A percentile compares a stretch with the other conserved stretches of the same genome.
These are phyloP conservation scores for Halichoeres trimaculatus DNA, from an alignment of 2,113 vertebrate species.

Conservation along the genomic window DNA sequence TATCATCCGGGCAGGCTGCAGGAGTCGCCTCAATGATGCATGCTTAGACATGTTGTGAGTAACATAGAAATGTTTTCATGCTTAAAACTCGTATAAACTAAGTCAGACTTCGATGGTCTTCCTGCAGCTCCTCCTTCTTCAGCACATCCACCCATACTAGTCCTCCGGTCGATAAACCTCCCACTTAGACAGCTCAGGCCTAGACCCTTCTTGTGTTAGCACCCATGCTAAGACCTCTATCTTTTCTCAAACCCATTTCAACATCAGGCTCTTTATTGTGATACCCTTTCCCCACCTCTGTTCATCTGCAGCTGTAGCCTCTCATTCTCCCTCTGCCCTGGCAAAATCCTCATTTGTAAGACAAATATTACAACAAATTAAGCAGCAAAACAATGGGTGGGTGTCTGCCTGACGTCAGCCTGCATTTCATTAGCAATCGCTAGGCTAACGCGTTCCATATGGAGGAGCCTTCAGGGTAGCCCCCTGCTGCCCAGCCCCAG, in stretches of 20 bases:
- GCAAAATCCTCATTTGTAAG: conserved; percentile 81
- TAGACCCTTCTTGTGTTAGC: conserved; percentile 59
- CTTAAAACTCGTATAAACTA: conserved; percentile 69
- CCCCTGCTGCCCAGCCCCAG: conserved; percentile 78
- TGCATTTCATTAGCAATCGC: conserved; percentile 83
- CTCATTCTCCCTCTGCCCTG: conserved; percentile 52
- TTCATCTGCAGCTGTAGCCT: conserved; percentile 28
- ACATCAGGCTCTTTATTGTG: conserved; percentile 23
- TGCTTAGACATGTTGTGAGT: conserved; percentile 61
- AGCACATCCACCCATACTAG: conserved; percentile 51
- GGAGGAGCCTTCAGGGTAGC: conserved; percentile 80
- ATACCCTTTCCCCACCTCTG: conserved; percentile 31
- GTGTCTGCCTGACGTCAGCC: conserved; percentile 83
- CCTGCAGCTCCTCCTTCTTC: conserved; percentile 53
- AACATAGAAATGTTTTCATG: conserved; percentile 58
- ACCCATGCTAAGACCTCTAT: conserved; percentile 57
- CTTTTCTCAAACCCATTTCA: conserved; percentile 34
- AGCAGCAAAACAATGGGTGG: conserved; percentile 82
- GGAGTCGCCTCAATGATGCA: conserved; percentile 38
- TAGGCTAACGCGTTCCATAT: conserved; percentile 85
- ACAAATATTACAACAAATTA: conserved; percentile 87
- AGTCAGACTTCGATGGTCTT: conserved; percentile 49
- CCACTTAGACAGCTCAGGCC: conserved; percentile 65
- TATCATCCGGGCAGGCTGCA: conserved; percentile 48
- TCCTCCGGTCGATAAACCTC: conserved; percentile 66